Conservation (phyloP, 2,888 invertebrate species). For the Ligdia adustata region DNA sequence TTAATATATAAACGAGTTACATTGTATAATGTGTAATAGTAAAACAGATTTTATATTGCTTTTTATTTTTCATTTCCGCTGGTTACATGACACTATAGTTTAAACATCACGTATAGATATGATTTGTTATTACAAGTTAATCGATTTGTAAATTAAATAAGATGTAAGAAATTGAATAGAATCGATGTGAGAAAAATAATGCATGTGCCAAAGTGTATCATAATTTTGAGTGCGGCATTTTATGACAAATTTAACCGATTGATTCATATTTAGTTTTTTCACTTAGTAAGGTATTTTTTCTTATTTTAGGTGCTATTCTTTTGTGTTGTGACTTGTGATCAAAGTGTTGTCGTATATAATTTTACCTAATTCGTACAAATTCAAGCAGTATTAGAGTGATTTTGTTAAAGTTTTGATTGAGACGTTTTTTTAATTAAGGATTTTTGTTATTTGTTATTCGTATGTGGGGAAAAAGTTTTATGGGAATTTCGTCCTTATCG, state of each 20-base stretch:
- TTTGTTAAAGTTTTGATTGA: slow-evolving; percentile 83
- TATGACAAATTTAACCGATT: slow-evolving; percentile 36
- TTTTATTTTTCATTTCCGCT: slow-evolving; percentile 57
- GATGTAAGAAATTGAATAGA: slow-evolving; percentile 29
- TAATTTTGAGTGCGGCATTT: slow-evolving; percentile 34
- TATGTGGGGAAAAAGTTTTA: slow-evolving; percentile 57
- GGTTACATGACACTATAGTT: slow-evolving; percentile 33
- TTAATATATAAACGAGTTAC: slow-evolving; percentile 80
- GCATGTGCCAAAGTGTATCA: slow-evolving; percentile 70
- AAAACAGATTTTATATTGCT: slow-evolving; percentile 72
- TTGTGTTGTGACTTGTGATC: slow-evolving; percentile 67
- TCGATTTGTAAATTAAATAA: slow-evolving; percentile 38
- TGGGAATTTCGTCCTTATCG: slow-evolving; percentile 43
- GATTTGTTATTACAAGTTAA: slow-evolving; percentile 16
- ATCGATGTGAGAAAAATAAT: slow-evolving; percentile 42
- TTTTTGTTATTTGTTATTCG: slow-evolving; percentile 81
- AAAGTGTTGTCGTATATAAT: slow-evolving; percentile 61
- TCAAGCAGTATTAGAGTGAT: slow-evolving; percentile 83
- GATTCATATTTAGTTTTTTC: slow-evolving; percentile 14
- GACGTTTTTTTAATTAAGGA: slow-evolving; percentile 79
- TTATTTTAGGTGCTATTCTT: slow-evolving; percentile 23
- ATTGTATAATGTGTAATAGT: slow-evolving; percentile 78
- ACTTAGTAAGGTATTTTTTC: slow-evolving; percentile 3
- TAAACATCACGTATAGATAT: slow-evolving; percentile 15
- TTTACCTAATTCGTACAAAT: slow-evolving; percentile 83